phyloP scores from a whole-genome alignment of 2,113 vertebrate genomes.

The Campylorhamphus procurvoides region DNA sequence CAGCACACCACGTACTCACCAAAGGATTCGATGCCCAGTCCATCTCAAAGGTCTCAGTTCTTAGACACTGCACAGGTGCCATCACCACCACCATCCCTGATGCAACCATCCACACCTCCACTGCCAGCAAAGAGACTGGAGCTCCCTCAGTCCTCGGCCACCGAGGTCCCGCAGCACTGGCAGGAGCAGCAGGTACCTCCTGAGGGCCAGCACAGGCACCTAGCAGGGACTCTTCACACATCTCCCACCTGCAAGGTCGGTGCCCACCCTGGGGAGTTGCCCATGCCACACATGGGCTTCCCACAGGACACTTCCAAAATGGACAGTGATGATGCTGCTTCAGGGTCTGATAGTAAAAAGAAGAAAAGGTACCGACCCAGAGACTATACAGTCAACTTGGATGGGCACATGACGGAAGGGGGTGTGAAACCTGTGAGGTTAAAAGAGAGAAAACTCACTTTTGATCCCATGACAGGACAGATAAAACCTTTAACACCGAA shows the following conservation, averaged over 20 bases:
- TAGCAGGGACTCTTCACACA: conserved; percentile 65
- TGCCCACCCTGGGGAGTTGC: conserved; percentile 57
- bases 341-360: conserved; percentile 82
- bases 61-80: conserved; percentile 79
- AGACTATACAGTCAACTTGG: conserved; percentile 80
- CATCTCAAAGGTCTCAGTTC: conserved; percentile 77
- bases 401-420: conserved; percentile 78
- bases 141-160: conserved; percentile 38
- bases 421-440: conserved; percentile 85
- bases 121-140: conserved; percentile 75
- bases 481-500: conserved; percentile 86
- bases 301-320: conserved; percentile 72
- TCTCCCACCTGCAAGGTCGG: conserved; percentile 64
- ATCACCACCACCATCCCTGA: conserved; percentile 65
- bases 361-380: conserved; percentile 85
- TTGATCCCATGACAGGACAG: conserved; percentile 90
- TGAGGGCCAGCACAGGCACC: conserved; percentile 75
- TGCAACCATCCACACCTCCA: conserved; percentile 75
- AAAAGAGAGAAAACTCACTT: conserved; percentile 92
- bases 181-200: conserved; percentile 74
- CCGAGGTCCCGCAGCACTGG: conserved; percentile 77
- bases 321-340: conserved; percentile 78
- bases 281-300: conserved; percentile 54
- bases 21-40: conserved; percentile 84
- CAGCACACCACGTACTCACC: conserved; percentile 79